Base-by-base conservation (phyloP, 2,888 invertebrate species). In the Tetragonula carbonaria region DNA sequence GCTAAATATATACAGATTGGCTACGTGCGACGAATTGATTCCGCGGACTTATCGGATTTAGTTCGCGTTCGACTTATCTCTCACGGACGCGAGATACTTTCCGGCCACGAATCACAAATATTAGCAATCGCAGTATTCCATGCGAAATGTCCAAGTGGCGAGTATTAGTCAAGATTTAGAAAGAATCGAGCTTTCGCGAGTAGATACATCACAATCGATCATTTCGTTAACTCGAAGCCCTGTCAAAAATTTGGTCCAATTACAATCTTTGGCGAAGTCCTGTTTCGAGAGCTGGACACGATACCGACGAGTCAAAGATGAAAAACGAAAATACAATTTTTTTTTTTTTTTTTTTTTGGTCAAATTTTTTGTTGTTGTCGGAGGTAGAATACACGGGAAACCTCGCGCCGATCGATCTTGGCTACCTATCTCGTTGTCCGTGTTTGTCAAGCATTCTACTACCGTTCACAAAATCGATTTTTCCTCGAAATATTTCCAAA, bases 1-100 rank as follows among this genome's bases (percentile, higher is more conserved):
- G 87, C 88, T 88, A 90, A 89, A 90, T 82, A 87, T 82, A 87
- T 71, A 82, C 80, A 77, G 77, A 77, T 53, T 77, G 78, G 70
- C 80, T 86, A 80, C 80, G 78, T 88, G 84, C 80, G 74, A 74
- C 78, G 80, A 86, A 90, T 90, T 84, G 82, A 86, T 86, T 76
- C 78, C 38, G 53, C 63, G 33, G 82, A 82, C 85, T 89, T 90
- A 89, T 88, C 85, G 85, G 80, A 82, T 84, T 85, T 74, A 73
- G 74, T 75, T 67, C 75, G 74, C 80, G 53, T 74, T 78, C 71
- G 66, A 78, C 80, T 90, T 85, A 84, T 80, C 77, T 72, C 21
- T 72, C 21, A 16, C 63, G 55, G 74, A 80, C 59, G 45, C 45
- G 45, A 45, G 80, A 75, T 68, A 68, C 59, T 21, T 51, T 62